A percentile compares a stretch with the other conserved stretches of the same genome.
Conservation (phyloP, 2,113 vertebrate genomes). For the Rhinichthys klamathensis region DNA sequence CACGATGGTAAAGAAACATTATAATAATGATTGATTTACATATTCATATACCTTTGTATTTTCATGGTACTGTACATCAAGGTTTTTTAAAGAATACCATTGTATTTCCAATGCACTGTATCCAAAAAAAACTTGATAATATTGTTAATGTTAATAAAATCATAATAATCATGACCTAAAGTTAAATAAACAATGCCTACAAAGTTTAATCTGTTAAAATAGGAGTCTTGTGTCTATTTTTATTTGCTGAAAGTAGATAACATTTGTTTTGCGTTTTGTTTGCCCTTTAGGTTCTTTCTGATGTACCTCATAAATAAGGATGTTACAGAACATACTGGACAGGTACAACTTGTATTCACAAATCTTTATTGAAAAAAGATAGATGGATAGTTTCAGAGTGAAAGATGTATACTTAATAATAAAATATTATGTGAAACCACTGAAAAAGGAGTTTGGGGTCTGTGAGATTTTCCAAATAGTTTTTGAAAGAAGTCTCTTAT, state of each 20-base stretch:
- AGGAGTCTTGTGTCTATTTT: too few species aligned
- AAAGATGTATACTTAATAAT: neutral
- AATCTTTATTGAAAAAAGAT: conserved; percentile 12
- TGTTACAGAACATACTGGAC: conserved; percentile 78
- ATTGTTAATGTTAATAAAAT: neutral
- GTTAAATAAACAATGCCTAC: neutral
- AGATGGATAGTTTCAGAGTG: neutral
- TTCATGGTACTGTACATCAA: neutral
- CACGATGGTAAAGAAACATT: neutral
- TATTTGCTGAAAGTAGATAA: neutral
- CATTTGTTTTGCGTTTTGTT: conserved; percentile 7
- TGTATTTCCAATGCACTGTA: neutral
- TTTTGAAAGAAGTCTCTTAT: neutral
- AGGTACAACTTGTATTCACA: conserved; percentile 65
- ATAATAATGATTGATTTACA: neutral
- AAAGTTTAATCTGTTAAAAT: neutral
- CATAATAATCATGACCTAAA: neutral
- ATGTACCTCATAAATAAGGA: conserved; percentile 81
- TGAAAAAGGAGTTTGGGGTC: neutral
- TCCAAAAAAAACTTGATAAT: neutral
- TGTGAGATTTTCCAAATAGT: too few species aligned
- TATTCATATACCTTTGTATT: neutral
- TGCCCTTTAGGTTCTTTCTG: conserved; percentile 73
- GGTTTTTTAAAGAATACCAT: neutral
- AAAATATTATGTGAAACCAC: neutral